These are phyloP conservation scores for Nephotettix cincticeps DNA, from an alignment of 1,140 invertebrate genomes.

Conservation along the genomic window DNA sequence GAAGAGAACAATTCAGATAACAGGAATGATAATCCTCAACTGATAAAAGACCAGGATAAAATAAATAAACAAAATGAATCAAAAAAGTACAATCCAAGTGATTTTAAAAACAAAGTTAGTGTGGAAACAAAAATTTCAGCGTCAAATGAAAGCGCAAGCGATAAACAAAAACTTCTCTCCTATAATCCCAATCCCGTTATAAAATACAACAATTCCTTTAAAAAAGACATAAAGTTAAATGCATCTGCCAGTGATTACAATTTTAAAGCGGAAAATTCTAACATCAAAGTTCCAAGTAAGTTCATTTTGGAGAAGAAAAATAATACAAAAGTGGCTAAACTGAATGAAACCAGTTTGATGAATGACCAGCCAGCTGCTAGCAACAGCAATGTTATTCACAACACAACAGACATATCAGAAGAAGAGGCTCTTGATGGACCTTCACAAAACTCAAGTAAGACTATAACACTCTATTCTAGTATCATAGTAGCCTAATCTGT, in stretches of 20 bases:
- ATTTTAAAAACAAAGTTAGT: slow-evolving; percentile 1
- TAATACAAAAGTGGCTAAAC: not conserved
- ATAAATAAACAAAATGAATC: not conserved
- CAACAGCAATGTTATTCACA: no score
- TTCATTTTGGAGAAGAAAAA: not conserved
- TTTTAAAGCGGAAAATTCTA: not conserved
- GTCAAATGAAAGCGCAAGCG: not conserved
- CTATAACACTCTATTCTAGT: no score
- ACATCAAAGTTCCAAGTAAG: not conserved
- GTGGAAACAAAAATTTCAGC: not conserved
- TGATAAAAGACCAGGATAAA: no score
- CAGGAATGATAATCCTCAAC: no score
- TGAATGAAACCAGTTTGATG: not conserved
- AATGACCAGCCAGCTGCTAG: no score
- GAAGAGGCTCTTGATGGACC: no score
- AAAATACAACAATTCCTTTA: not conserved
- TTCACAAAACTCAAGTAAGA: no score
- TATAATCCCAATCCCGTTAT: not conserved
- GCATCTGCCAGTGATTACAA: not conserved
- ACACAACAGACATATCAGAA: no score
- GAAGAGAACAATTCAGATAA: no score
- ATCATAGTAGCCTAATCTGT: no score
- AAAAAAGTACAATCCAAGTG: slow-evolving; percentile 1
- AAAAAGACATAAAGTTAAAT: slow-evolving; percentile 6
- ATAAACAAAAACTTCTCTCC: not conserved